Percentiles rank a stretch among this genome's conserved stretches.
Conservation (phyloP, 2,797 vertebrate genomes). For the Gambelia wislizenii region DNA sequence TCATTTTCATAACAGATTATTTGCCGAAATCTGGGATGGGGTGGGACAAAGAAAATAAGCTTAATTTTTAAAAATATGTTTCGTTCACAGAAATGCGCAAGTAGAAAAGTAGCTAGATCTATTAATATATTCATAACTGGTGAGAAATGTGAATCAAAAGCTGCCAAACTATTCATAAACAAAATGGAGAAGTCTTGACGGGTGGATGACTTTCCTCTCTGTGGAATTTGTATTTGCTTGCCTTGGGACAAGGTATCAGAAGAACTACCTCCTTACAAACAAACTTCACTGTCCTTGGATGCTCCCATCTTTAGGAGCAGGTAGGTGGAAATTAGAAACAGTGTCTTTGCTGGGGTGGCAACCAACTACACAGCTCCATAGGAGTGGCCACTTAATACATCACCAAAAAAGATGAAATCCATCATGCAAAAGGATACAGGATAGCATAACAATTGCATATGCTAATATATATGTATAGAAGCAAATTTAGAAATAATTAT, state of each 20-base stretch:
- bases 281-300: background rate
- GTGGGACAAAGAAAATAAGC: background rate
- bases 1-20: conserved; percentile 91
- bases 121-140: background rate
- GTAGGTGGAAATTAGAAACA: background rate
- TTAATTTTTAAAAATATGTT: conserved; percentile 85
- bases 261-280: background rate
- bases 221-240: background rate
- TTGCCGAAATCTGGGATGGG: conserved; percentile 61
- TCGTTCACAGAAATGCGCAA: conserved; percentile 74
- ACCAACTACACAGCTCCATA: background rate
- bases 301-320: background rate
- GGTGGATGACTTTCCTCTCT: background rate
- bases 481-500: too few relatives aligned
- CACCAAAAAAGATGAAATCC: background rate
- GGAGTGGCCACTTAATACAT: background rate
- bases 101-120: background rate
- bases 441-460: background rate
- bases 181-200: too few relatives aligned
- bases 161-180: background rate
- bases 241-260: background rate
- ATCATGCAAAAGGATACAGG: background rate
- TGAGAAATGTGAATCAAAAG: background rate
- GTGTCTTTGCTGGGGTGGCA: background rate
- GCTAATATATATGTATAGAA: too few relatives aligned